phyloP scores from a whole-genome alignment of 2,888 invertebrate genomes.

The Malacosoma neustria region DNA sequence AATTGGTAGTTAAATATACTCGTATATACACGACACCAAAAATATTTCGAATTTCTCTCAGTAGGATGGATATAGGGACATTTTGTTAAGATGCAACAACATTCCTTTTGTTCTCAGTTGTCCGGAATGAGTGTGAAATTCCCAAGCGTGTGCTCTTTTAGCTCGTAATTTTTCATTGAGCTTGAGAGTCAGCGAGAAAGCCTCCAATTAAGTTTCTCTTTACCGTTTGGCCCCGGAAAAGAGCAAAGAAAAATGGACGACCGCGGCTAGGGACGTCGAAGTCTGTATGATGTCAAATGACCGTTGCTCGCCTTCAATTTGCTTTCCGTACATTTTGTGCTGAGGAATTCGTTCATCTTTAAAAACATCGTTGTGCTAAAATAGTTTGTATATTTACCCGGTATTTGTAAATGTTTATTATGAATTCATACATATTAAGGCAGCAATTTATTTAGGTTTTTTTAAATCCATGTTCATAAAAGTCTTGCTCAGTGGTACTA shows the following conservation, averaged over 20 bases:
- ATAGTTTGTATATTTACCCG: too few species aligned
- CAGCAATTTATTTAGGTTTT: too few species aligned
- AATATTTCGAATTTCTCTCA: too few species aligned
- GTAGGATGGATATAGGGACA: constrained; percentile 41
- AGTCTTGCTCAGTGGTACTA: too few species aligned
- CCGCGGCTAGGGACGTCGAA: constrained; percentile 49
- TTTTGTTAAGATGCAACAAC: constrained; percentile 46
- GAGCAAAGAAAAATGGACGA: constrained; percentile 66
- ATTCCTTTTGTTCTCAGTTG: constrained; percentile 47
- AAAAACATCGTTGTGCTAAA: too few species aligned
- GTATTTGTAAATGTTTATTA: too few species aligned
- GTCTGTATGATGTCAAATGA: constrained; percentile 45
- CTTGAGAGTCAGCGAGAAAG: constrained; percentile 63
- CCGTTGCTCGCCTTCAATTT: constrained; percentile 17
- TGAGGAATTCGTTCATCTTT: background rate
- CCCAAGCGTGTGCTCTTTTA: constrained; percentile 69
- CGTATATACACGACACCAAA: too few species aligned
- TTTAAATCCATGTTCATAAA: too few species aligned
- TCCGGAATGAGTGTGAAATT: constrained; percentile 58
- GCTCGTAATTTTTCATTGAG: constrained; percentile 75
- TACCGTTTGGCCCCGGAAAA: constrained; percentile 59
- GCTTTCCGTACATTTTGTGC: background rate
- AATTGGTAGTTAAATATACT: too few species aligned
- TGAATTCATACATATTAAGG: too few species aligned
- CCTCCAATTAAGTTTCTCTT: constrained; percentile 75